phyloP scores from a whole-genome alignment of 2,888 invertebrate genomes.

The Yponomeuta plumbellus region DNA sequence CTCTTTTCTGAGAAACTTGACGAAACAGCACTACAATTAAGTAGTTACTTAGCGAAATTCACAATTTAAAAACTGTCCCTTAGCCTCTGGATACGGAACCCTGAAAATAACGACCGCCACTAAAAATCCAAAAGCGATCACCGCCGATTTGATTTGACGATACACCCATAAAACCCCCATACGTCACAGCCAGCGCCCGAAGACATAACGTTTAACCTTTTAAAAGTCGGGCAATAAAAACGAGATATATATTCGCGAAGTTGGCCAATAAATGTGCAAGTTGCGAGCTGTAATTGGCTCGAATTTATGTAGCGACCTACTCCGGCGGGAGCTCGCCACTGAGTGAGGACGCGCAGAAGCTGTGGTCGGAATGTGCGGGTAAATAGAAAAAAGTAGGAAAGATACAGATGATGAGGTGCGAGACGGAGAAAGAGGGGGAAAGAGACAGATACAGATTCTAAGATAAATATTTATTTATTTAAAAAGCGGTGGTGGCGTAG shows the following conservation, averaged over 20 bases:
- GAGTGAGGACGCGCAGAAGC: not conserved
- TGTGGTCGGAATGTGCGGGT: not conserved
- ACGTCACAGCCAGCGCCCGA: not conserved
- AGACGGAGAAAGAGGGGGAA: too few relatives aligned
- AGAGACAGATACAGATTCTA: too few relatives aligned
- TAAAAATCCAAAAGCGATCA: not conserved
- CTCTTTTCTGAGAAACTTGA: too few relatives aligned
- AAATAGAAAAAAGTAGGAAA: not conserved
- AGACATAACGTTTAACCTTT: constrained; percentile 44
- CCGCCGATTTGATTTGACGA: not conserved
- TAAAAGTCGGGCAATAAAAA: constrained; percentile 63
- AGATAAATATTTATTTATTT: too few relatives aligned
- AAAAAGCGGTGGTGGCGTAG: too few relatives aligned
- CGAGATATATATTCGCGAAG: constrained; percentile 49
- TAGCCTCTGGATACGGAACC: too few relatives aligned
- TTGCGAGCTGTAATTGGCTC: constrained; percentile 46
- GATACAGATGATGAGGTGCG: not conserved
- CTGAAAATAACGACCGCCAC: too few relatives aligned
- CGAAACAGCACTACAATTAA: too few relatives aligned
- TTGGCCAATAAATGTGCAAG: constrained; percentile 48
- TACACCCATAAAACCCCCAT: not conserved
- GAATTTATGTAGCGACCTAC: constrained; percentile 42
- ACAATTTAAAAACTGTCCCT: too few relatives aligned
- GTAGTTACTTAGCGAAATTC: too few relatives aligned
- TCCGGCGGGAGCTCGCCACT: not conserved